Base-by-base conservation (phyloP, 2,888 invertebrate species). In the Luperina testacea region DNA sequence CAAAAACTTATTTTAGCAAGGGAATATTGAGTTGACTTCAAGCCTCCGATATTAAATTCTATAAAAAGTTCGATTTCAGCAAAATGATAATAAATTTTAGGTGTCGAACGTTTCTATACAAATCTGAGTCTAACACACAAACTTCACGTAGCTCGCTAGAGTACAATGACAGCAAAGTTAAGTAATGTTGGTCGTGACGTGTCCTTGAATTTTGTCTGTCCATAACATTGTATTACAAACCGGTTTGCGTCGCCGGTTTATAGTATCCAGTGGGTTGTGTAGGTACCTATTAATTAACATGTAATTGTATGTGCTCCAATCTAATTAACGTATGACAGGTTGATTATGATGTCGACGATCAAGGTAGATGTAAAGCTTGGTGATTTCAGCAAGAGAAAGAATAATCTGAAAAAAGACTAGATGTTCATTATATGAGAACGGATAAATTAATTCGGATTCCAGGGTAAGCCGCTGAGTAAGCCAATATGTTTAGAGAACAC, bases 261-360 rank as follows among this genome's bases (percentile, higher is more conserved):
- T 69, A 82, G 57, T 65, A 73, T 77, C 48, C 45, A 75, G 80
- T 77, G 77, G 77, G 69, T 80, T 79, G 70, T 82, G 73, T n/a
- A n/a, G n/a, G n/a, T 32, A 32, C 32, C 32, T 75, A 73, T 78
- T 85, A 80, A 85, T 85, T 78, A 83, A 69, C 45, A 71, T 65
- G 68, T 80, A 72, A 80, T 84, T 72, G 57, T 72, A 82, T 78
- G 38, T 75, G 78, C 61, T 79, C 15, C 65, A 63, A 78, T 82
- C 80, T 79, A 77, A 86, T 86, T 80, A 78, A 65, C 57, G 64
- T 67, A 67, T 80, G 78, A 74, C 86, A 84, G 77, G 72, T 78
- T 63, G 48, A 57, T 51, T 71, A 64, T 13, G 32, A 79, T 32
- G 42, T 59, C 63, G 63, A 71, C 3, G 27, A 17, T 71, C 3